Evolutionary conservation across 2,888 invertebrate genomes (phyloP), one percentile per base, ranked within the genome.

Genomic region (Choreutis nemorana): DNA sequence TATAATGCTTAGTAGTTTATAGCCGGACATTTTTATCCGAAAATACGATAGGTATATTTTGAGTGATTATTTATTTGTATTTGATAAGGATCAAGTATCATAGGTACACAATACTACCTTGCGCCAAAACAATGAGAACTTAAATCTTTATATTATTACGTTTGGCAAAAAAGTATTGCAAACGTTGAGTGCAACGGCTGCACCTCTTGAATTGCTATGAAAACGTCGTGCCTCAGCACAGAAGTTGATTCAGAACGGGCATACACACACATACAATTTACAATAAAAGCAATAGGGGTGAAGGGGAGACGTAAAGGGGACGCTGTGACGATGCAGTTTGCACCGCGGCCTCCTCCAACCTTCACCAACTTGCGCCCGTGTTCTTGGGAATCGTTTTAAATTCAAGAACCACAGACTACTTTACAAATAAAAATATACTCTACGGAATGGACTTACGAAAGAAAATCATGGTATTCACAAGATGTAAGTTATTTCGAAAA

Each of bases 381-480:
- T 78, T 73, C 75, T 75, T 71, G 66, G 71, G 77, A 73, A 78
- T 75, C 75, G 72, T 77, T 78, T 75, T 75, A 75, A 77, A 75
- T 73, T 75, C 73, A 72, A 73, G 63, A 73, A 72, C 72, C 73
- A 64, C 71, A 71, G 54, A 61, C 53, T 57, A 59, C 57, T 62
- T 45, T 46, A 35, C 59, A 47, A 36, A 37, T 57, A 34, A 73
- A 44, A 60, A 44, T 54, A 46, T 43, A 64, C 70, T 52, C 49
- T 73, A 55, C 27, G 6, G 14, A 4, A 23, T 32, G n/a, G 18
- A 45, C 9, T 44, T 64, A 73, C 54, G 62, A 52, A 35, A 45
- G 42, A 63, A 55, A 65, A 54, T 65, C 51, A 54, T 42, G 44
- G 44, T 44, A 39, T 38, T 46, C 42, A 40, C 45, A 48, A 55